Percentiles rank a stretch among this genome's conserved stretches.
phyloP scores from a whole-genome alignment of 2,113 vertebrate genomes.

The Colaptes auratus region DNA sequence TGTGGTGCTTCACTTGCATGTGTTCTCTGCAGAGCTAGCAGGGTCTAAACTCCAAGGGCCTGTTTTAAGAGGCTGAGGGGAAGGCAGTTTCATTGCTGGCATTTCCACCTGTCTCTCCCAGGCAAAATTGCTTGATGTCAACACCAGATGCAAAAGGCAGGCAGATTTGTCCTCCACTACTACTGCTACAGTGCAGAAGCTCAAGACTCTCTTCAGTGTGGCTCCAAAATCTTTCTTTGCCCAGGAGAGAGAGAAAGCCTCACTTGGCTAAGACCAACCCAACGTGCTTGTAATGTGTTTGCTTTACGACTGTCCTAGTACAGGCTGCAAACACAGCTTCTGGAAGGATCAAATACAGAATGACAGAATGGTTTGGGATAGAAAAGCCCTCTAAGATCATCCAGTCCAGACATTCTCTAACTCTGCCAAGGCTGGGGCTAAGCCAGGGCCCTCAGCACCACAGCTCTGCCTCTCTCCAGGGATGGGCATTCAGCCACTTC shows the following conservation, averaged over 20 bases:
- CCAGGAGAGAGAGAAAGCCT: background rate
- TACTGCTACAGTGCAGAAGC: background rate
- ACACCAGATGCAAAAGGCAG: background rate
- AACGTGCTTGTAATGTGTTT: background rate
- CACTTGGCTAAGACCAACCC: background rate
- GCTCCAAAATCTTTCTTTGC: background rate
- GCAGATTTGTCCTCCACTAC: background rate
- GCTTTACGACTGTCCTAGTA: background rate
- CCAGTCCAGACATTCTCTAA: too few species aligned
- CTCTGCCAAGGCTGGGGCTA: too few species aligned
- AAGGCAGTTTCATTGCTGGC: background rate
- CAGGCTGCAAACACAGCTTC: background rate
- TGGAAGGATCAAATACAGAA: too few species aligned
- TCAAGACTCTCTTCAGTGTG: background rate
- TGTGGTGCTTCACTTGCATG: background rate
- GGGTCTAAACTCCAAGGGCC: background rate
- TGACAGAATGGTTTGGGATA: too few species aligned
- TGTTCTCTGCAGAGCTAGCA: background rate
- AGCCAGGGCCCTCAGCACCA: too few species aligned
- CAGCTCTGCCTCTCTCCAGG: too few species aligned
- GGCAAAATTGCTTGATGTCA: background rate
- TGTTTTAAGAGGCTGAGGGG: background rate
- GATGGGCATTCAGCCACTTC: too few species aligned
- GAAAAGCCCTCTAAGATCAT: too few species aligned
- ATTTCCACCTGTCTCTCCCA: background rate